phyloP scores from a whole-genome alignment of 2,113 vertebrate species.

The Galemys pyrenaicus region DNA sequence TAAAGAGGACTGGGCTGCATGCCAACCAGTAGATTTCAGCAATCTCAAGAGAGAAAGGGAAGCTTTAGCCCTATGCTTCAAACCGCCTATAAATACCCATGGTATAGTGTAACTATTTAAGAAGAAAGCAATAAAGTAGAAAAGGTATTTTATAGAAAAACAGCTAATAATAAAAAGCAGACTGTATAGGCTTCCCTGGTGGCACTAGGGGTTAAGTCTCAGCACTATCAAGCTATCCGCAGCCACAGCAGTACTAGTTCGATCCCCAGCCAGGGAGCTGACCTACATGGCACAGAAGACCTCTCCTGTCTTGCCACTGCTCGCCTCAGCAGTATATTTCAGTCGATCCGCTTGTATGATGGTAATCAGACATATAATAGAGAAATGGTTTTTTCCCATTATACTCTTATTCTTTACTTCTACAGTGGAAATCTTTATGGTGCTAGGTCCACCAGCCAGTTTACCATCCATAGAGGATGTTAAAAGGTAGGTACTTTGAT shows the following conservation, averaged over 20 bases:
- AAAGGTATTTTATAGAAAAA: slow-evolving; percentile 40
- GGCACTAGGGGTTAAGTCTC: too few species aligned
- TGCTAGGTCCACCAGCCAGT: neutral
- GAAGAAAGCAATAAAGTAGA: neutral
- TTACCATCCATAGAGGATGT: neutral
- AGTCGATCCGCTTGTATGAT: neutral
- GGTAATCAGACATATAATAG: neutral
- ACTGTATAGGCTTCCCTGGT: too few species aligned
- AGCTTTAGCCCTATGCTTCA: neutral
- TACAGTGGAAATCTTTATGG: neutral
- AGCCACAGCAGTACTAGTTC: too few species aligned
- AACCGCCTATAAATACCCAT: slow-evolving; percentile 25
- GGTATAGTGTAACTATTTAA: neutral
- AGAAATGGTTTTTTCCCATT: neutral
- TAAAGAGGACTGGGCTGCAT: slow-evolving; percentile 36
- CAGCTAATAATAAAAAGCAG: slow-evolving; percentile 12
- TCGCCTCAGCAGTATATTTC: neutral
- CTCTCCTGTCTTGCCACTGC: too few species aligned
- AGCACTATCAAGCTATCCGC: too few species aligned
- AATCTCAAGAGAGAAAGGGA: slow-evolving; percentile 23
- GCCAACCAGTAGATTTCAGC: slow-evolving; percentile 46
- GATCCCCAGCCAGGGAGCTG: too few species aligned
- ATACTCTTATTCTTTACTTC: neutral
- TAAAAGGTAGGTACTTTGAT: neutral
- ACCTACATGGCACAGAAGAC: too few species aligned